phyloP scores from a whole-genome alignment of 1,140 invertebrate species.

The Galleria mellonella region DNA sequence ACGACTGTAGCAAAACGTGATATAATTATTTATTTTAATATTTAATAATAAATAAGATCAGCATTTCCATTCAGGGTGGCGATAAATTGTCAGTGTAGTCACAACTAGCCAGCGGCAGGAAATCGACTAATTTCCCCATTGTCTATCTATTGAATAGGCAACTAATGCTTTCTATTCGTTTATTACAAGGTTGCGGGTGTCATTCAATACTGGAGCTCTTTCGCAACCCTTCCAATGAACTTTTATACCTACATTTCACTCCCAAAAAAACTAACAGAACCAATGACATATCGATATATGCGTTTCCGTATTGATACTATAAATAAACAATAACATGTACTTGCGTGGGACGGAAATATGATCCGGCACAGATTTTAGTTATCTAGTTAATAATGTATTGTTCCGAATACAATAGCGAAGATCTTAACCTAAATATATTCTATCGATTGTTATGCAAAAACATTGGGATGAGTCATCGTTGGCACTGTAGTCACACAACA shows the following conservation, averaged over 20 bases:
- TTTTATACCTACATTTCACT: slow-evolving; percentile 48
- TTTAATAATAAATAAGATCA: too few relatives aligned
- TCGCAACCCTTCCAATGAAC: slow-evolving; percentile 59
- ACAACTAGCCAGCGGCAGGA: slow-evolving; percentile 24
- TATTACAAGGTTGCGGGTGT: slow-evolving; percentile 61
- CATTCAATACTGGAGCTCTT: slow-evolving; percentile 53
- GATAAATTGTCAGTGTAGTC: not conserved
- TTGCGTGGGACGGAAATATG: slow-evolving; percentile 30
- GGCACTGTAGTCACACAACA: slow-evolving; percentile 30
- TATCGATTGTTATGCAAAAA: slow-evolving; percentile 73
- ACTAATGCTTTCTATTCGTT: slow-evolving; percentile 62
- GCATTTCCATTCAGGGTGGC: too few relatives aligned
- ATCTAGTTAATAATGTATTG: slow-evolving; percentile 42
- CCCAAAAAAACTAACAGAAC: slow-evolving; percentile 54
- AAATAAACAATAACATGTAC: slow-evolving; percentile 60
- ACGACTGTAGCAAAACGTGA: too few relatives aligned
- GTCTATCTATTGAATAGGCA: slow-evolving; percentile 36
- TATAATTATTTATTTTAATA: too few relatives aligned
- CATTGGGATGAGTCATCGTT: slow-evolving; percentile 51
- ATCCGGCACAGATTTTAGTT: slow-evolving; percentile 32
- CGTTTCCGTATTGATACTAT: slow-evolving; percentile 58
- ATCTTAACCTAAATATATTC: slow-evolving; percentile 72
- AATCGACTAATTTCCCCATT: slow-evolving; percentile 52
- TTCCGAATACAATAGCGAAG: slow-evolving; percentile 55
- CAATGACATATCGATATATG: slow-evolving; percentile 65